These are phyloP conservation scores for Temnothorax nylanderi DNA, from an alignment of 1,140 invertebrate species.

Conservation along the genomic window DNA sequence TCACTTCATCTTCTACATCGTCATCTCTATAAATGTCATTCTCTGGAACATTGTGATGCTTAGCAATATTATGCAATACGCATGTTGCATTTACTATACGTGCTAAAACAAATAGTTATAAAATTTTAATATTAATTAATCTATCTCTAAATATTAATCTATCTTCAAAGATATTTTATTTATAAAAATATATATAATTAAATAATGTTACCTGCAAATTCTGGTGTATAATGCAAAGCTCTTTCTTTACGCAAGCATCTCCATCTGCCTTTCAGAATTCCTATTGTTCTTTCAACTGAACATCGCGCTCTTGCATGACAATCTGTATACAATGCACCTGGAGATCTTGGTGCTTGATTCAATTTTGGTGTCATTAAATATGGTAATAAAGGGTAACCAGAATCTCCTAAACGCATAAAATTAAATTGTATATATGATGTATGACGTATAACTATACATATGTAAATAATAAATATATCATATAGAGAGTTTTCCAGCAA, in stretches of 20 bases:
- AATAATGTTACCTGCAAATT: slow-evolving; percentile 13
- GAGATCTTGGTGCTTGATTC: background rate
- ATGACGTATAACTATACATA: no score
- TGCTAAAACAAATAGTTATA: background rate
- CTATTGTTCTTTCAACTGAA: background rate
- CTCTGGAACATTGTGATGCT: background rate
- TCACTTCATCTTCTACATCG: background rate
- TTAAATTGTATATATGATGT: background rate
- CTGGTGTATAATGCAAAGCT: background rate
- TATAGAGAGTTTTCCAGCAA: no score
- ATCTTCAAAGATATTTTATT: no score
- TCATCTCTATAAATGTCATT: background rate
- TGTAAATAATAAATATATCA: no score
- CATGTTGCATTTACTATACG: slow-evolving; percentile 4
- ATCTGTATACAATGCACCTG: background rate
- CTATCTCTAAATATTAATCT: no score
- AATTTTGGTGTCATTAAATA: slow-evolving; percentile 26
- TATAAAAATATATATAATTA: background rate
- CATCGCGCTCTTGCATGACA: background rate
- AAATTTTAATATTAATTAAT: background rate
- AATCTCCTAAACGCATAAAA: background rate
- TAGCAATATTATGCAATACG: slow-evolving; percentile 6
- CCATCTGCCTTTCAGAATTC: background rate
- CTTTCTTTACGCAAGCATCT: slow-evolving; percentile 10
- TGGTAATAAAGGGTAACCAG: background rate